Percentiles rank a stretch among this genome's conserved stretches.
phyloP scores from a whole-genome alignment of 92 coral and sea anemone species.

The Palythoa heliodiscus region DNA sequence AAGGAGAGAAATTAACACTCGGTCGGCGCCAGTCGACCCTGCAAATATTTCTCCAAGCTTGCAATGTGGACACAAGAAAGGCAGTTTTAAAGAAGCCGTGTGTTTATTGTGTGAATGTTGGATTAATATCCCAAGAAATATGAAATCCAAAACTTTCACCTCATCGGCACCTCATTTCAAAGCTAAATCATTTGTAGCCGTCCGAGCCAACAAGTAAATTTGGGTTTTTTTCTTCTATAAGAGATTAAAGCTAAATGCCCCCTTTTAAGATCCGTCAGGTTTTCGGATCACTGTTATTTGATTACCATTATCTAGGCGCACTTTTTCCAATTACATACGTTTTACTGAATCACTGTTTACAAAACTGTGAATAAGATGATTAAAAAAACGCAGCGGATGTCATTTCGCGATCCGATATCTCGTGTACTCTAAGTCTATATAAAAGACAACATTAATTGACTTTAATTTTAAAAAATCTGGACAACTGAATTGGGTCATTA shows the following conservation, averaged over 20 bases:
- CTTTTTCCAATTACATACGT: background rate
- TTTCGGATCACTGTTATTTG: background rate
- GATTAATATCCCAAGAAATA: constrained; percentile 17
- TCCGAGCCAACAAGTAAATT: background rate
- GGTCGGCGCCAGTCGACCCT: constrained; percentile 27
- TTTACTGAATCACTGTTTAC: background rate
- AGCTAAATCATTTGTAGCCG: background rate
- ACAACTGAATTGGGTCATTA: background rate
- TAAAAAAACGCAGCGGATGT: background rate
- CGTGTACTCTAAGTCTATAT: background rate
- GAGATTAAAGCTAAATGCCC: background rate
- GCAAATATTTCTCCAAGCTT: constrained; percentile 24
- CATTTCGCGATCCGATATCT: background rate
- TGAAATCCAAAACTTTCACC: constrained; percentile 5
- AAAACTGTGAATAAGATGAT: background rate
- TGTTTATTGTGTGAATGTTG: constrained; percentile 15
- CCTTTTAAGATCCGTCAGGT: background rate
- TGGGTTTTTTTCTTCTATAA: background rate
- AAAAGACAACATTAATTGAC: background rate
- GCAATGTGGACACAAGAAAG: constrained; percentile 33
- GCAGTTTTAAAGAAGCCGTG: background rate
- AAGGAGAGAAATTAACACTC: constrained; percentile 26
- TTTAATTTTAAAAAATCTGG: background rate
- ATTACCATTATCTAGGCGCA: background rate
- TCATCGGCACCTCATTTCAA: constrained; percentile 17